phyloP scores from a whole-genome alignment of 1,140 invertebrate species.

The Calliphora vicina region DNA sequence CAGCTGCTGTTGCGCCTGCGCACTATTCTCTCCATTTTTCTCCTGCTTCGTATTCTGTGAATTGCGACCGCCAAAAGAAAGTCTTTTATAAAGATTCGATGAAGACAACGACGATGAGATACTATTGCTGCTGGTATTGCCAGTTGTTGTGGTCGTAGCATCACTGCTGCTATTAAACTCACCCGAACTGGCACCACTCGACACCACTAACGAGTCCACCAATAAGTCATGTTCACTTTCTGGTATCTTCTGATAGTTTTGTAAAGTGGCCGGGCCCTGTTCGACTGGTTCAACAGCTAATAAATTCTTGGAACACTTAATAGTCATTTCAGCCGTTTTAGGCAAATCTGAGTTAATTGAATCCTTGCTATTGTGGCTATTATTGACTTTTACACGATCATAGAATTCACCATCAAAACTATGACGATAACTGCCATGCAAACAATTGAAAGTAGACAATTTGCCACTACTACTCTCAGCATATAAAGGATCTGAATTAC shows the following conservation, averaged over 20 bases:
- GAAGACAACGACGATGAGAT: neutral
- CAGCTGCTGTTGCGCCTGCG: neutral
- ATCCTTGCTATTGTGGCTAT: neutral
- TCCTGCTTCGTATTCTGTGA: slow-evolving; percentile 8
- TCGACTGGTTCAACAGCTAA: slow-evolving; percentile 40
- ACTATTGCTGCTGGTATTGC: neutral
- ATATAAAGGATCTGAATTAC: slow-evolving; percentile 34
- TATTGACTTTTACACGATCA: slow-evolving; percentile 45
- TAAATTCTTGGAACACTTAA: slow-evolving; percentile 44
- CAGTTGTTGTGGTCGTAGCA: neutral
- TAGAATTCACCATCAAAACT: slow-evolving; percentile 53
- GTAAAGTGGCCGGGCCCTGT: slow-evolving; percentile 47
- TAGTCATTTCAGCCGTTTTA: slow-evolving; percentile 41
- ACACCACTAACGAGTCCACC: slow-evolving; percentile 1
- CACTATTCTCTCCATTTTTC: slow-evolving; percentile 6
- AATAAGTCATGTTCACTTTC: slow-evolving; percentile 44
- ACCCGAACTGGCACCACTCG: slow-evolving; percentile 43
- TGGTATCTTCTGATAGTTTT: slow-evolving; percentile 52
- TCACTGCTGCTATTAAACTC: slow-evolving; percentile 47
- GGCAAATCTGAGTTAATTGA: neutral
- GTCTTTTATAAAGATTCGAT: slow-evolving; percentile 36
- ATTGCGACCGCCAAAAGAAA: slow-evolving; percentile 36
- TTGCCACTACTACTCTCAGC: slow-evolving; percentile 34
- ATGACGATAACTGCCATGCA: slow-evolving; percentile 55
- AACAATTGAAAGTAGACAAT: slow-evolving; percentile 48